Conservation (phyloP, 2,113 vertebrate genomes). For the Craseonycteris thonglongyai region DNA sequence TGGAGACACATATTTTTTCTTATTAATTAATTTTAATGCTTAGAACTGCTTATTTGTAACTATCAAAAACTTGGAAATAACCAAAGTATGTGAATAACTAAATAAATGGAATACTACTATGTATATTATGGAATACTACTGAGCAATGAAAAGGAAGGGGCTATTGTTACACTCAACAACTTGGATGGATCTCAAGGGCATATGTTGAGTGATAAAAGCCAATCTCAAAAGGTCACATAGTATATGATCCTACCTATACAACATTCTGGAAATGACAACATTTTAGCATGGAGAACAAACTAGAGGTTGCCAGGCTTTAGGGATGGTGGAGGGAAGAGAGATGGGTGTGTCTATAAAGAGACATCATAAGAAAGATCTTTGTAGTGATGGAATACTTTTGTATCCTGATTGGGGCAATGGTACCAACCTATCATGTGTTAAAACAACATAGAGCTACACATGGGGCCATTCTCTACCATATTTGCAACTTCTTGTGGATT, state of each 20-base stretch:
- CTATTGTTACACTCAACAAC: neutral
- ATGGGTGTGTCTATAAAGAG: neutral
- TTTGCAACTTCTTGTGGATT: neutral
- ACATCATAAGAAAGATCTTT: neutral
- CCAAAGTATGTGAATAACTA: neutral
- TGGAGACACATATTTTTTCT: neutral
- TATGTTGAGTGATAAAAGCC: neutral
- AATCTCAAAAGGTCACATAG: neutral
- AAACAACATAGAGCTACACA: neutral
- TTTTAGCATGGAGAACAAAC: neutral
- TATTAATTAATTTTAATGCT: too few relatives aligned
- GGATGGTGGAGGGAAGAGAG: neutral
- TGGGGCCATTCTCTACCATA: neutral
- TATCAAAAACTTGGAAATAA: neutral
- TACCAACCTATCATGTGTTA: neutral
- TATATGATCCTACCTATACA: neutral
- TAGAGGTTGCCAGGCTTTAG: neutral
- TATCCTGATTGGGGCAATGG: neutral
- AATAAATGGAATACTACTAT: neutral
- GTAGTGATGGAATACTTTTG: neutral
- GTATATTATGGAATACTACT: too few relatives aligned
- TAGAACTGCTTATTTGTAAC: neutral
- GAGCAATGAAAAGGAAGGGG: neutral
- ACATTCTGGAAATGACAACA: neutral
- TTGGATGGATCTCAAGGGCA: too few relatives aligned